Evolutionary conservation across 2,888 invertebrate species (phyloP).

Genomic region (Drosophila diplacantha): DNA sequence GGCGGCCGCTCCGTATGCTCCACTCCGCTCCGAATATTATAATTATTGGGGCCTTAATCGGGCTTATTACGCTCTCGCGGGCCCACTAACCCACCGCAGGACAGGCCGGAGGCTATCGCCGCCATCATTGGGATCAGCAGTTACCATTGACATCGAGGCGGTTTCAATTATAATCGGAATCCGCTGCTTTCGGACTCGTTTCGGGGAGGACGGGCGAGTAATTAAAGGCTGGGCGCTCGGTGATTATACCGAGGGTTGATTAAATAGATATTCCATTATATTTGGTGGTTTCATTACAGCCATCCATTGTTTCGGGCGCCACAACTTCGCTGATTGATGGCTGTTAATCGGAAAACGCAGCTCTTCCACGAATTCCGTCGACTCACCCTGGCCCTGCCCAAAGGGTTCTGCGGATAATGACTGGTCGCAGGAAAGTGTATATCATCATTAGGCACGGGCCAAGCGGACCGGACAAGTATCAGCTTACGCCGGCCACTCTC

Average conservation of each 20-base stretch:
- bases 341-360: conserved; percentile 15
- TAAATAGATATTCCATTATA: conserved; percentile 28
- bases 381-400: conserved; percentile 57
- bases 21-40: conserved; percentile 30
- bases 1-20: conserved; percentile 6
- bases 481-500: conserved; percentile 34
- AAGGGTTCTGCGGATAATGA: conserved; percentile 50
- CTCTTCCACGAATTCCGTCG: conserved; percentile 35
- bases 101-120: conserved; percentile 12
- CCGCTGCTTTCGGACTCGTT: conserved; percentile 14
- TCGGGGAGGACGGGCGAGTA: conserved; percentile 16
- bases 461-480: conserved; percentile 44
- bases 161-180: conserved; percentile 55
- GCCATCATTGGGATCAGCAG: conserved; percentile 41
- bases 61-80: conserved; percentile 49
- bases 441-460: conserved; percentile 58
- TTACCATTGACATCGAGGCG: conserved; percentile 53
- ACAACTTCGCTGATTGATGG: conserved; percentile 28
- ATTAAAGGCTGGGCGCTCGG: conserved; percentile 14
- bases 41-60: conserved; percentile 45
- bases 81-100: conserved; percentile 38
- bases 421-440: conserved; percentile 49
- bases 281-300: background rate
- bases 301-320: conserved; percentile 8
- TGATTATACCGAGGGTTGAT: conserved; percentile 24